Conservation (phyloP, 2,888 invertebrate species). For the Sicus ferrugineus region DNA sequence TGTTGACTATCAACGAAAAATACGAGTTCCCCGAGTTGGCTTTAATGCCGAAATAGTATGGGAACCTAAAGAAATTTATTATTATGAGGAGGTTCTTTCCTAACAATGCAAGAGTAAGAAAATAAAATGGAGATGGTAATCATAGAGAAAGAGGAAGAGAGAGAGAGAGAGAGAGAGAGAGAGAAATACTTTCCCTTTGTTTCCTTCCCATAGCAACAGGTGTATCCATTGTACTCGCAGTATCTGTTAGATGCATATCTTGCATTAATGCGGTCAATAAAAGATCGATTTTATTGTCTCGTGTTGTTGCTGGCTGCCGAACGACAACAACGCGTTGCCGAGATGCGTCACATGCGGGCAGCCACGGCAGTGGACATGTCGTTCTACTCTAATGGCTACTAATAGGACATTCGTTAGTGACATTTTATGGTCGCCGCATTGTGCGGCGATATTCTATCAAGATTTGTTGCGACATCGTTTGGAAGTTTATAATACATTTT, state of each 20-base stretch:
- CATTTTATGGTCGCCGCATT: constrained; percentile 12
- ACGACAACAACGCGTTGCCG: constrained; percentile 21
- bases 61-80: too few relatives aligned
- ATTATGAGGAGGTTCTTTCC: neutral
- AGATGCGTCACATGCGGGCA: constrained; percentile 1
- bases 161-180: neutral
- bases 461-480: neutral
- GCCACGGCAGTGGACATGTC: neutral
- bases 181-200: neutral
- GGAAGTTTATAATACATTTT: neutral
- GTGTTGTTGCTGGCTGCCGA: constrained; percentile 13
- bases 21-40: constrained; percentile 18
- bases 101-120: neutral
- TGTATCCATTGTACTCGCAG: constrained; percentile 4
- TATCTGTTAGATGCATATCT: constrained; percentile 27
- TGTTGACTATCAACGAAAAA: constrained; percentile 19
- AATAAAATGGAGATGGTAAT: neutral
- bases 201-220: constrained; percentile 16
- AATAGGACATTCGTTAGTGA: constrained; percentile 28
- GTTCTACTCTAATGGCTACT: constrained; percentile 26
- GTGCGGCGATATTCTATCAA: constrained; percentile 15
- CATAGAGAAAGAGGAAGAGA: constrained; percentile 17
- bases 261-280: constrained; percentile 25
- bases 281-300: constrained; percentile 32
- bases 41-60: constrained; percentile 25